Evolutionary conservation across 2,797 vertebrate genomes (phyloP), one percentile per base, ranked within the genome.

Genomic region (Coranthus polyacanthus): DNA sequence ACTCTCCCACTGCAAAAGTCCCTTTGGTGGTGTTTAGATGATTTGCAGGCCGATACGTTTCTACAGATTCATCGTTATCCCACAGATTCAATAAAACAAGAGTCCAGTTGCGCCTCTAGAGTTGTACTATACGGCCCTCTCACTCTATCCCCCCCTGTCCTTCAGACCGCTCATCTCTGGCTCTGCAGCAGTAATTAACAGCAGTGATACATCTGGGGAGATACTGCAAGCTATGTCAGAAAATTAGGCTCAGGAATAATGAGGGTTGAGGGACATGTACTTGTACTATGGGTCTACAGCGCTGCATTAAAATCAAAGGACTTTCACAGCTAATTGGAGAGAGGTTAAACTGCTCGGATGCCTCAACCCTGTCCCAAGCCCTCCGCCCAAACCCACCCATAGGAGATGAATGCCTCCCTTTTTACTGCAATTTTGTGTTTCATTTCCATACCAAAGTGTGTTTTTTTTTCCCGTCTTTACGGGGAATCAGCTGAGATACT

Each of bases 271-370:
- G 92, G 92, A 95, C 84, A 42, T 64, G 83, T 76, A 84, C 55
- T 71, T 49, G 24, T 62, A 43, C 78, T 60, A 73, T 79, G 83
- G 75, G 58, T 81, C 82, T 78, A 83, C 50, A 88, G 90, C 9
- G 52, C 89, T 81, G 90, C 92, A 92, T 94, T 94, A 90, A 91
- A 95, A 96, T 93, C 92, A 91, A 92, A 87, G 87, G 92, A 92
- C 88, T 93, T 92, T 84, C 90, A 75, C 87, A 85, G 89, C 90
- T 95, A 96, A 96, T 95, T 95, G 94, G 93, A 94, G 81, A 87
- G 79, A 89, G 94, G 93, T 92, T 95, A 94, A 95, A 93, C 89
- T 85, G 83, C 76, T 92, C 87, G 92, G 92, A 90, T 87, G 81
- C 76, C 65, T 87, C 83, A 66, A 69, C 88, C 70, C 51, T 75